A percentile compares a stretch with the other conserved stretches of the same genome.
Conservation (phyloP, 2,888 invertebrate genomes). For the Macrophya annulata region DNA sequence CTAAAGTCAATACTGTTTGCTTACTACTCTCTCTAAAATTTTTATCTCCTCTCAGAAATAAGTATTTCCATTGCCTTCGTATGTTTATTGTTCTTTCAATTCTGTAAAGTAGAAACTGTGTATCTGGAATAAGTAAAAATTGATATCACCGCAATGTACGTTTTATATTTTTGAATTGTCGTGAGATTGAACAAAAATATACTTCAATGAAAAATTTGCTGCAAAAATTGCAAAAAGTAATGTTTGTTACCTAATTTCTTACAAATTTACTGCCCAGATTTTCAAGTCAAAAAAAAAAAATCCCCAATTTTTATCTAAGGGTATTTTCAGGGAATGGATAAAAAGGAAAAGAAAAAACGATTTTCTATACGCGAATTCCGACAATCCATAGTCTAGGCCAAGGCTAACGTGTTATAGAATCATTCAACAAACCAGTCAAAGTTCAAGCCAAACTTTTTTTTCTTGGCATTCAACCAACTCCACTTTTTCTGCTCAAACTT, state of each 20-base stretch:
- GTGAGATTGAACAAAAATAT: not conserved
- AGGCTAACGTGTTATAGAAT: constrained; percentile 43
- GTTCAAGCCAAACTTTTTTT: constrained; percentile 31
- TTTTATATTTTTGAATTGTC: not conserved
- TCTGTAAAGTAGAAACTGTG: not conserved
- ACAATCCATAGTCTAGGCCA: constrained; percentile 28
- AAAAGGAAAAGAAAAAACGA: not conserved
- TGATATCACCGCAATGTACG: not conserved
- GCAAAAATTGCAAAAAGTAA: not conserved
- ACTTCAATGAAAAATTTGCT: not conserved
- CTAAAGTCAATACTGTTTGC: constrained; percentile 8
- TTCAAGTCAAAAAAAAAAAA: not conserved
- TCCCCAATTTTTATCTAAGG: not conserved
- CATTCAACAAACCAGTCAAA: constrained; percentile 24
- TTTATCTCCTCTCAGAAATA: not conserved
- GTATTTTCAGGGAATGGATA: not conserved
- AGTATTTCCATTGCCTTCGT: constrained; percentile 5
- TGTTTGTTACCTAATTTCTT: not conserved
- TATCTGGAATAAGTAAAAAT: not conserved
- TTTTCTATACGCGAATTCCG: not conserved
- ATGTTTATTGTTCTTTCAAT: constrained; percentile 18
- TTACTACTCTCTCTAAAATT: not conserved
- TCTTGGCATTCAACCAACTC: constrained; percentile 44
- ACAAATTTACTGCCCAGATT: not conserved
- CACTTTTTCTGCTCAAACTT: constrained; percentile 44